Evolutionary conservation across 1,140 invertebrate species (phyloP).

Genomic region (Drosophila setifemur): DNA sequence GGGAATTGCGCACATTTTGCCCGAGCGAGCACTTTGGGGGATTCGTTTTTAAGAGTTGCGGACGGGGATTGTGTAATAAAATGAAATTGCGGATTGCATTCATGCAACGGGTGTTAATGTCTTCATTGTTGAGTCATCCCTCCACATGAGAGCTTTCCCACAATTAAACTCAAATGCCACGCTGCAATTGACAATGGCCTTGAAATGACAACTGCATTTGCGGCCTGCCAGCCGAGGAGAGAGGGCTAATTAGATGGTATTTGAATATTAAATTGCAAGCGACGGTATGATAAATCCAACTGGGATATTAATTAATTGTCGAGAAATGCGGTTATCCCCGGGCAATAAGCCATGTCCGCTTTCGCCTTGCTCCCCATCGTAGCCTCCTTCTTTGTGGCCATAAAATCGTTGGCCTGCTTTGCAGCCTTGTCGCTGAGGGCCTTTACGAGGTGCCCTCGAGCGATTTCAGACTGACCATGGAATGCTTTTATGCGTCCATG

Average conservation of each 20-base stretch:
- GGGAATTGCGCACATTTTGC: constrained; percentile 26
- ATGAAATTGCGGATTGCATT: constrained; percentile 44
- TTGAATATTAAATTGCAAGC: constrained; percentile 30
- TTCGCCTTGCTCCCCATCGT: too few species aligned
- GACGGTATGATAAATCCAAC: constrained; percentile 14
- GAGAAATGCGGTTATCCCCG: constrained; percentile 2
- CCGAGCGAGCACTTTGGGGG: constrained; percentile 27
- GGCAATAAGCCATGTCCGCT: constrained; percentile 14
- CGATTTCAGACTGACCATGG: constrained; percentile 26
- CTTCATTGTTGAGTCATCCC: constrained; percentile 21
- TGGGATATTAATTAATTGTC: constrained; percentile 29
- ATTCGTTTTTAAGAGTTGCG: constrained; percentile 4
- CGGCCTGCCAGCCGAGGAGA: neutral
- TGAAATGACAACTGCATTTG: constrained; percentile 28
- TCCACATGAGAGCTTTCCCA: neutral
- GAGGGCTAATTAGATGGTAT: constrained; percentile 29
- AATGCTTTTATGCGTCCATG: constrained; percentile 25
- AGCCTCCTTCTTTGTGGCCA: neutral
- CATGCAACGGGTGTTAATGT: constrained; percentile 28
- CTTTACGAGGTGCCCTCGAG: constrained; percentile 29
- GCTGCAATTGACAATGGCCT: constrained; percentile 3
- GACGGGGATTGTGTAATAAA: constrained; percentile 26
- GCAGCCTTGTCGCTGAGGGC: constrained; percentile 23
- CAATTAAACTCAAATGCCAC: constrained; percentile 26
- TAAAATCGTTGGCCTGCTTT: constrained; percentile 5